Conservation (phyloP, 2,888 invertebrate genomes). For the Hanleya hanleyi region DNA sequence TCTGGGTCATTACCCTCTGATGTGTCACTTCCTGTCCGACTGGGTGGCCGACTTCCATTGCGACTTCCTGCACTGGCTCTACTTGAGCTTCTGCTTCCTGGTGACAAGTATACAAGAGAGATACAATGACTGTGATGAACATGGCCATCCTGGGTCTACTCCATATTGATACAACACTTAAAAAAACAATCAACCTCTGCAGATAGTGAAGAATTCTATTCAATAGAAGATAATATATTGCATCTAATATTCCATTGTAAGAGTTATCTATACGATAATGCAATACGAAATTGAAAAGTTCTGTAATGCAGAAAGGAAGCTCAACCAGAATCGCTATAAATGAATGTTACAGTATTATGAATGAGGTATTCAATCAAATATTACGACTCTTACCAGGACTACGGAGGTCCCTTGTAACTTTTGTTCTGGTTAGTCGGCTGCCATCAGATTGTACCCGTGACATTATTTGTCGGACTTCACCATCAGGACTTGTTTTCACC, state of each 20-base stretch:
- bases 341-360: no score
- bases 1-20: constrained; percentile 65
- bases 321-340: no score
- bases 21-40: constrained; percentile 90
- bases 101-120: neutral
- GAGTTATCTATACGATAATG: no score
- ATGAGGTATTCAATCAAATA: no score
- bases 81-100: constrained; percentile 81
- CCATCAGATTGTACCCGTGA: constrained; percentile 50
- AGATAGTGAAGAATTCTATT: no score
- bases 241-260: no score
- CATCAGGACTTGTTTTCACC: constrained; percentile 62
- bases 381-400: constrained; percentile 64
- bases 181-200: no score
- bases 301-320: no score
- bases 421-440: constrained; percentile 36
- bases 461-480: constrained; percentile 69
- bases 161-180: no score
- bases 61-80: constrained; percentile 78
- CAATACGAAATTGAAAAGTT: no score
- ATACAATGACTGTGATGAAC: neutral
- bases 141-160: no score
- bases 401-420: constrained; percentile 44
- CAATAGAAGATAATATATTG: no score
- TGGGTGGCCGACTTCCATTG: constrained; percentile 83